These are phyloP conservation scores for Drosophila kohkoa DNA, from an alignment of 1,140 invertebrate genomes.

Conservation along the genomic window DNA sequence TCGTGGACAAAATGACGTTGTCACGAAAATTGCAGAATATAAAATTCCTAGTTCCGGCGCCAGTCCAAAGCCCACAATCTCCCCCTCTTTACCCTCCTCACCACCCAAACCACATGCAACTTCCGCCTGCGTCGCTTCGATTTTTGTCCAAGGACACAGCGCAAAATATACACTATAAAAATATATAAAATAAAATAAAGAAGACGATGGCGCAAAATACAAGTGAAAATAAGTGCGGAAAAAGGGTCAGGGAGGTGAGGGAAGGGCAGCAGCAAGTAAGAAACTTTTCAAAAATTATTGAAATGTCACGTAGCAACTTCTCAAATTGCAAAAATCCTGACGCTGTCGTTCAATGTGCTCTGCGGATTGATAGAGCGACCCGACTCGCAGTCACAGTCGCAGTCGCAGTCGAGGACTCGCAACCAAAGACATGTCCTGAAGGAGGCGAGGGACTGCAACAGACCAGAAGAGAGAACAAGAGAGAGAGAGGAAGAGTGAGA, in stretches of 20 bases:
- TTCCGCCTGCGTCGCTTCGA: conserved; percentile 63
- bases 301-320: conserved; percentile 85
- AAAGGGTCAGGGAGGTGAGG: conserved; percentile 5
- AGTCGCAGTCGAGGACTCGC: not conserved
- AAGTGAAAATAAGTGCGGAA: conserved; percentile 38
- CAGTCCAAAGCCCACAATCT: conserved; percentile 44
- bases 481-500: conserved; percentile 2
- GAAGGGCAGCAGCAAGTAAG: conserved; percentile 42
- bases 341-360: conserved; percentile 84
- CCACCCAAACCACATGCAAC: conserved; percentile 67
- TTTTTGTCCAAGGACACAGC: conserved; percentile 73
- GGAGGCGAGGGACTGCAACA: conserved; percentile 50
- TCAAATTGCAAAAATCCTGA: conserved; percentile 85
- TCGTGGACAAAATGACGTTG: conserved; percentile 84
- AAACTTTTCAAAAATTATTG: conserved; percentile 85
- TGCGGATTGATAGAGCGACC: conserved; percentile 83
- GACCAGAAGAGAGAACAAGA: not conserved
- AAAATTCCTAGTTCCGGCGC: conserved; percentile 82
- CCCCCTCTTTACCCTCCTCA: not conserved
- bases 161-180: conserved; percentile 68
- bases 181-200: conserved; percentile 59
- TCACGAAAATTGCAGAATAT: conserved; percentile 84
- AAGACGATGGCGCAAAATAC: conserved; percentile 43
- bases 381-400: not conserved
- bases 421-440: conserved; percentile 2